Percentiles rank a stretch among this genome's conserved stretches.
These are phyloP conservation scores for Drosophila putrida DNA, from an alignment of 2,888 invertebrate species.

Conservation along the genomic window DNA sequence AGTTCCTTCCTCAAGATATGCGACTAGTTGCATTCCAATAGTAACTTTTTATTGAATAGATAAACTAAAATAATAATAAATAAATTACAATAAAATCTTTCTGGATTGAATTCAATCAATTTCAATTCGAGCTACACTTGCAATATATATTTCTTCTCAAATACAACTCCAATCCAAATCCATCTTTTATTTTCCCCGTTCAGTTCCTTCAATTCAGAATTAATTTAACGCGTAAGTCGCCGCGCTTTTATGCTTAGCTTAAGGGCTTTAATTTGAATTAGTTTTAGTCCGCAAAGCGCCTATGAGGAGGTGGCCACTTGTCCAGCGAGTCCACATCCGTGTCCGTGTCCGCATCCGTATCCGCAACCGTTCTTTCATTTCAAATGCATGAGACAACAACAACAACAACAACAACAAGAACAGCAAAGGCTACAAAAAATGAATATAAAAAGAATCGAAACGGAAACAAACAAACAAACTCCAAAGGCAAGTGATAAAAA, in stretches of 20 bases:
- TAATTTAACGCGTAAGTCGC: conserved; percentile 52
- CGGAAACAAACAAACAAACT: conserved; percentile 51
- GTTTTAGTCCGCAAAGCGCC: conserved; percentile 9
- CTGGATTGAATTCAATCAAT: neutral
- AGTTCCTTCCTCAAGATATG: too few species aligned
- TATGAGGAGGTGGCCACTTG: conserved; percentile 16
- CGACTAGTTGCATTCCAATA: too few species aligned
- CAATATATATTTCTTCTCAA: neutral
- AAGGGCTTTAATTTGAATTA: conserved; percentile 75
- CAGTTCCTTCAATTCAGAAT: conserved; percentile 24
- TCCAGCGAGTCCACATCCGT: conserved; percentile 24
- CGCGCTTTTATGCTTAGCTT: conserved; percentile 41
- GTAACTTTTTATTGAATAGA: too few species aligned
- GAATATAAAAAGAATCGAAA: conserved; percentile 6
- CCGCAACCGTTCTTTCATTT: conserved; percentile 43
- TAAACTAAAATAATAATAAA: too few species aligned
- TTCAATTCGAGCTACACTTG: neutral
- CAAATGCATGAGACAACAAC: conserved; percentile 38
- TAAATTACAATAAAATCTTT: too few species aligned
- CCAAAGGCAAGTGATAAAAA: conserved; percentile 75
- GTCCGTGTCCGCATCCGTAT: conserved; percentile 16
- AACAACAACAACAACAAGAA: neutral
- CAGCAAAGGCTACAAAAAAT: too few species aligned
- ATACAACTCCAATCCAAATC: neutral
- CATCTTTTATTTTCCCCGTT: conserved; percentile 1